These are phyloP conservation scores for Diachasmimorpha longicaudata DNA, from an alignment of 1,140 invertebrate genomes.

Conservation along the genomic window DNA sequence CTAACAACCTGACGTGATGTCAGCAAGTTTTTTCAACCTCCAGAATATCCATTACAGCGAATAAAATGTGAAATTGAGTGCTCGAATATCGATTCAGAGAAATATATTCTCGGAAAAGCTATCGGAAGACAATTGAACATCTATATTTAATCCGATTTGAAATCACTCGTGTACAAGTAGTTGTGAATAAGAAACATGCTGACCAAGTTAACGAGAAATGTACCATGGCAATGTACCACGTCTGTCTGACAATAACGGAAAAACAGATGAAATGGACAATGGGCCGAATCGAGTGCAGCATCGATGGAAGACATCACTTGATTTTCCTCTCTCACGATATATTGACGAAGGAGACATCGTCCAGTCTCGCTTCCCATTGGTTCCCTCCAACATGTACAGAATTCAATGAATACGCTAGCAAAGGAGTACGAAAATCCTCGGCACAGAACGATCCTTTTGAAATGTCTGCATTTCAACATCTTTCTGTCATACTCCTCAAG, in stretches of 20 bases:
- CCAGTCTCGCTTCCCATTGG: background rate
- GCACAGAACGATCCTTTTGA: background rate
- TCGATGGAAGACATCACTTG: background rate
- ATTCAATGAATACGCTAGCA: background rate
- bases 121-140: background rate
- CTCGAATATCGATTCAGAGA: background rate
- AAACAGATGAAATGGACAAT: background rate
- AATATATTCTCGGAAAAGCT: background rate
- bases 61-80: background rate
- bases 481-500: background rate
- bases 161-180: background rate
- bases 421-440: background rate
- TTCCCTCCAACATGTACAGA: background rate
- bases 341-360: background rate
- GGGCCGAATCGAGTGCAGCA: background rate
- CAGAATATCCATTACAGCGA: background rate
- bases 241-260: background rate
- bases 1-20: background rate
- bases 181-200: background rate
- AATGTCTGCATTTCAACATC: background rate
- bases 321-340: background rate
- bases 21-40: background rate
- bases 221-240: background rate
- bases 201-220: background rate
- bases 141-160: constrained; percentile 1